phyloP scores from a whole-genome alignment of 2,113 vertebrate species.

The Bos taurus region DNA sequence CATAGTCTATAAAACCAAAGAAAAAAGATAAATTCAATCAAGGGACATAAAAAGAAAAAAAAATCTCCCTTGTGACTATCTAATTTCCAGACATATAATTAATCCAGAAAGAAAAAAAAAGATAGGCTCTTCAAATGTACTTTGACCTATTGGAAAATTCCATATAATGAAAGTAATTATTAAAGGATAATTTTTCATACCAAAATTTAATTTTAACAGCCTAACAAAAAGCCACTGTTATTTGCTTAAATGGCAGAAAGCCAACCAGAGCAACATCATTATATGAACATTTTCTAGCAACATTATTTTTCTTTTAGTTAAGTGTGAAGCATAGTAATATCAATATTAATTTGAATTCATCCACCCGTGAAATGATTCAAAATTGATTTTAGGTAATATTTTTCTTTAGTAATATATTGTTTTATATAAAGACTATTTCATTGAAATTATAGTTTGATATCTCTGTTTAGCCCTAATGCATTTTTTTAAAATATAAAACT shows the following conservation, averaged over 20 bases:
- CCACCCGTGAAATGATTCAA: conserved; percentile 30
- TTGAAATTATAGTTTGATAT: not conserved
- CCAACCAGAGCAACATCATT: not conserved
- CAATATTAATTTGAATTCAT: conserved; percentile 62
- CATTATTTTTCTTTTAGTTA: conserved; percentile 27
- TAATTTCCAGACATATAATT: not conserved
- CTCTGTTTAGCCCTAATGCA: not conserved
- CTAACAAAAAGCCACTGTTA: not conserved
- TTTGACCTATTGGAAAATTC: not conserved
- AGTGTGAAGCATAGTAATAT: not conserved
- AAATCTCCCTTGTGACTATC: not conserved
- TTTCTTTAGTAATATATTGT: conserved; percentile 9
- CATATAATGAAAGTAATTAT: not conserved
- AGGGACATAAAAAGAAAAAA: not conserved
- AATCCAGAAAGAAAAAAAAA: not conserved
- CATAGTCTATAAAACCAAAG: not conserved
- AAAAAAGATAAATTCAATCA: not conserved
- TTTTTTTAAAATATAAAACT: not conserved
- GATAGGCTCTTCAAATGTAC: not conserved
- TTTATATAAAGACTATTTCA: not conserved
- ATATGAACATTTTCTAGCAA: conserved; percentile 5
- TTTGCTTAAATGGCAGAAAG: conserved; percentile 40
- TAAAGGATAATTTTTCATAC: not conserved
- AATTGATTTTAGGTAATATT: conserved; percentile 55
- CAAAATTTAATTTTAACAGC: not conserved